Evolutionary conservation across 2,888 invertebrate genomes (phyloP), one percentile per base, ranked within the genome.

Genomic region (Sarcophaga variegata): DNA sequence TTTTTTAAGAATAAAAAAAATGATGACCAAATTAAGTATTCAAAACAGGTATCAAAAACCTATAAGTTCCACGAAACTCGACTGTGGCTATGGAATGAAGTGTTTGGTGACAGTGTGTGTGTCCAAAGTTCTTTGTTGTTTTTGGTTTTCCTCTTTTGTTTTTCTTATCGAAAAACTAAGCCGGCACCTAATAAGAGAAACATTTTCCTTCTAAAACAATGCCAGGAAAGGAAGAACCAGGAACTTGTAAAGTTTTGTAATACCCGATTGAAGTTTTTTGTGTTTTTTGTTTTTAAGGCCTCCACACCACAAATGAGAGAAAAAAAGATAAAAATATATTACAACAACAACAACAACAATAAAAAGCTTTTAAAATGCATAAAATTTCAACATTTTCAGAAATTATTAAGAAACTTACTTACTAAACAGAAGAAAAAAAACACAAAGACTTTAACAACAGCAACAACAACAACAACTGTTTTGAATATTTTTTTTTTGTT

Each of bases 11-110:
- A 84, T 69, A 66, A 76, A 85, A 76, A 85, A 76, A 67, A 1
- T 82, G 75, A 82, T 87, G 84, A 84, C 84, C 84, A 82, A 84
- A 87, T 87, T 84, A 87, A 84, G 76, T 72, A 87, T 87, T 81
- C 87, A 84, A 87, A 87, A 69, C 87, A 87, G 84, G 87, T 87
- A 87, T 82, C 84, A 82, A 84, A 87, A 84, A 84, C 87, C 87
- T 80, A 79, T 87, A 87, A 87, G 87, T 87, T 87, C 87, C 87
- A 84, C 84, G 87, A 87, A 87, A 87, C 80, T 77, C 72, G 69
- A 49, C 83, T 81, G 62, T 45, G 62, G 3, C 25, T 27, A 63
- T 62, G 47, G 45, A n/a, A 70, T 70, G 75, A 75, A 74, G 78
- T 79, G 63, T 10, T 5, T 79, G 63, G 17, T 10, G 8, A 6